A percentile compares a stretch with the other conserved stretches of the same genome.
Evolutionary conservation across 2,113 vertebrate genomes (phyloP).

Genomic region (Panthera tigris): DNA sequence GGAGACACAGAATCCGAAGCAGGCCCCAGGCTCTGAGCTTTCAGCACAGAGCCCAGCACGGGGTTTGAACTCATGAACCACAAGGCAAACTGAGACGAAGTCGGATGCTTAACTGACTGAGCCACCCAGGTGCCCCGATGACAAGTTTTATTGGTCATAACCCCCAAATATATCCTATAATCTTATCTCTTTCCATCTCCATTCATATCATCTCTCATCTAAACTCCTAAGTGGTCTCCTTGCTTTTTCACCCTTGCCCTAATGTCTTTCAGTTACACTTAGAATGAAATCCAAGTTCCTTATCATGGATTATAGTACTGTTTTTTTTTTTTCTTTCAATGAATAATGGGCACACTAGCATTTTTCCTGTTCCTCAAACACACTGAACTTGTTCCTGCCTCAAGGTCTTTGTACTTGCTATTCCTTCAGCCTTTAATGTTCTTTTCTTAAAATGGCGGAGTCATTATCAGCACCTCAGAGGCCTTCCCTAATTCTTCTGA

Average conservation of each 20-base stretch:
- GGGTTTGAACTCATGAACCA: no score
- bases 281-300: not conserved
- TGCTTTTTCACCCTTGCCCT: not conserved
- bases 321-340: slow-evolving; percentile 27
- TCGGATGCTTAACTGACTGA: no score
- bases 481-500: not conserved
- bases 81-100: no score
- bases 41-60: no score
- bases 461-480: not conserved
- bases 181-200: not conserved
- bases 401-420: not conserved
- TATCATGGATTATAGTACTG: not conserved
- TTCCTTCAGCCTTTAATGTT: not conserved
- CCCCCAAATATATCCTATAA: not conserved
- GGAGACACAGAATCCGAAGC: no score
- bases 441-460: not conserved
- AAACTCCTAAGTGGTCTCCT: not conserved
- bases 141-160: not conserved
- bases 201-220: not conserved
- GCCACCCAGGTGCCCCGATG: not conserved
- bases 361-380: not conserved
- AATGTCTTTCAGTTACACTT: not conserved
- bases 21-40: no score
- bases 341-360: not conserved
- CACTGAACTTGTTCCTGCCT: not conserved